These are phyloP conservation scores for Lepus europaeus DNA, from an alignment of 2,113 vertebrate genomes.

Conservation along the genomic window DNA sequence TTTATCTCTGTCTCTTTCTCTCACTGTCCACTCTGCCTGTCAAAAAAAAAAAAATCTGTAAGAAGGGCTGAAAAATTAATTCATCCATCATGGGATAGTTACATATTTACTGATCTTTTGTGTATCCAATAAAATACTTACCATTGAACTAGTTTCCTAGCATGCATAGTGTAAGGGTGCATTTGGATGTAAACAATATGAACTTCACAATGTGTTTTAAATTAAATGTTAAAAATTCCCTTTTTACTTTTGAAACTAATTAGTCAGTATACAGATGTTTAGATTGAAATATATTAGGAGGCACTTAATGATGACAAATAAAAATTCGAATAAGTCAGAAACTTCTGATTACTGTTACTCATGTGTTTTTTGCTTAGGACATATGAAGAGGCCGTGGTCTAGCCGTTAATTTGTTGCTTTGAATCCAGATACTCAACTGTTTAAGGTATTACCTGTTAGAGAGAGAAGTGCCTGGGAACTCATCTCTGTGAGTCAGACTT, in stretches of 20 bases:
- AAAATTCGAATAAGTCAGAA: not conserved
- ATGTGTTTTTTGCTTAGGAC: not conserved
- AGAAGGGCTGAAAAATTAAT: not conserved
- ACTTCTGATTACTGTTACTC: not conserved
- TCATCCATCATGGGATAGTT: not conserved
- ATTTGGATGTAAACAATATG: not conserved
- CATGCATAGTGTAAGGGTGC: not conserved
- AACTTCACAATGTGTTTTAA: constrained; percentile 29
- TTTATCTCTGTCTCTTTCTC: too few relatives aligned
- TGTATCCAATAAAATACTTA: not conserved
- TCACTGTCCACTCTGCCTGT: too few relatives aligned
- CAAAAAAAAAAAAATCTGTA: not conserved
- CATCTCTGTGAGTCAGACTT: not conserved
- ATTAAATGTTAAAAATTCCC: not conserved
- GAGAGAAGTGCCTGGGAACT: not conserved
- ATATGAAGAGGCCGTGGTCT: not conserved
- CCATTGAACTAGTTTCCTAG: not conserved
- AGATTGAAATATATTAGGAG: not conserved
- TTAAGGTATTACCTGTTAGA: not conserved
- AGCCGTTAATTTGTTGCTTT: not conserved
- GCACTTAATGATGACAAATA: not conserved
- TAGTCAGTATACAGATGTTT: not conserved
- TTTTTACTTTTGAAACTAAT: not conserved
- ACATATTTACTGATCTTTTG: not conserved
- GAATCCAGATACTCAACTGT: not conserved